Evolutionary conservation across 1,140 invertebrate species (phyloP).

Genomic region (Campodea augens): DNA sequence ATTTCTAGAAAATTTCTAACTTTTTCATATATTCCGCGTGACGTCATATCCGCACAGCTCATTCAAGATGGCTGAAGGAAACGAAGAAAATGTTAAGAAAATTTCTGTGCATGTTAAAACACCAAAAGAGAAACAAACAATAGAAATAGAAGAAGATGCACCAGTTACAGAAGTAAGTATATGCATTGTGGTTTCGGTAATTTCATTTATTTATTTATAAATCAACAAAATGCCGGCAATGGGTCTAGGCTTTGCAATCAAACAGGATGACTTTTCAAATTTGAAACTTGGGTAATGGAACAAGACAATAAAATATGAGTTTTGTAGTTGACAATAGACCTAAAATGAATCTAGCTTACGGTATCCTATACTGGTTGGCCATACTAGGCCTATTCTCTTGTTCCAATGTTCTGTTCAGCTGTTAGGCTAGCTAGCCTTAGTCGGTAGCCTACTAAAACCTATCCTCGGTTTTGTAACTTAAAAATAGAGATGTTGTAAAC

Average conservation of each 20-base stretch:
- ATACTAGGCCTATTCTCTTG: too few relatives aligned
- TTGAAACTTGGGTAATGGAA: neutral
- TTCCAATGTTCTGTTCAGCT: too few relatives aligned
- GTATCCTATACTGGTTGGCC: neutral
- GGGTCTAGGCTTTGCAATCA: neutral
- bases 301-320: neutral
- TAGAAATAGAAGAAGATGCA: slow-evolving; percentile 69
- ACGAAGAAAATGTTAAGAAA: slow-evolving; percentile 26
- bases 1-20: too few relatives aligned
- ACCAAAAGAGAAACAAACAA: slow-evolving; percentile 78
- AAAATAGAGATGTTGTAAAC: too few relatives aligned
- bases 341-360: neutral
- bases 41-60: too few relatives aligned
- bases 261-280: neutral
- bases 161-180: slow-evolving; percentile 72
- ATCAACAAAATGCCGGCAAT: neutral
- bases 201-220: neutral
- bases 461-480: too few relatives aligned
- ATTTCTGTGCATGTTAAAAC: slow-evolving; percentile 89
- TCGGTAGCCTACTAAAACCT: too few relatives aligned
- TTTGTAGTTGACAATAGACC: slow-evolving; percentile 6
- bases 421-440: too few relatives aligned
- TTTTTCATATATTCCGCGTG: too few relatives aligned
- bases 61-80: slow-evolving; percentile 27
- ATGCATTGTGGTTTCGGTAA: neutral